Base-by-base conservation (phyloP, 2,113 vertebrate genomes). In the Pelusios castaneus region DNA sequence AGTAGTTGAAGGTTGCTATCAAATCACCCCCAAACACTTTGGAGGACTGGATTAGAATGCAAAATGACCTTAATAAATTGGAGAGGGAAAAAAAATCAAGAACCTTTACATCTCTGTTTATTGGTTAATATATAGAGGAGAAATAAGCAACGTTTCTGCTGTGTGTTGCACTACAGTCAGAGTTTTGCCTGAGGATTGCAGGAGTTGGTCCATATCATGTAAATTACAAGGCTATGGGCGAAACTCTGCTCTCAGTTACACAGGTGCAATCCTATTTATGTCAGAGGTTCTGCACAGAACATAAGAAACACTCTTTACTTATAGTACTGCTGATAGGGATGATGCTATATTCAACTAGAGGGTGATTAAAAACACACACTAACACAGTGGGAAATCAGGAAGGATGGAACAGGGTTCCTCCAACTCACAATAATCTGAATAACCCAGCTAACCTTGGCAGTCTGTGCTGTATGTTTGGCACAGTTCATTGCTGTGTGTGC, bases 211-310 rank as follows among this genome's bases (percentile, higher is more conserved):
- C 56, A 63, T 45, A 52, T 41, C 90, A 84, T 54, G 79, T 5
- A 83, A 87, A 76, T 92, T 19, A 51, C 38, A 47, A 85, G 86
- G 91, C 89, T 88, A 89, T 52, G 52, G 56, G 89, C 91, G 94
- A 97, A 94, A 95, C 90, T 87, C 92, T 49, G 25, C 82, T 95
- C 82, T 93, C 83, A 47, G 17, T 90, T 88, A 93, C 93, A 95
- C 3, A 75, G 56, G 60, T 79, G 85, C 91, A 89, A 87, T 82
- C 34, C 60, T 82, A 87, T 92, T 92, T 91, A 75, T 4, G 0
- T 91, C 91, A 92, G 78, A 94, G 93, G 76, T 43, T 75, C 43
- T 75, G 24, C 6, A 75, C 13, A 31, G 58, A 63, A 31, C 34
- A 67, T 34, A 67, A n/a, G 60, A n/a, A 67, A 67, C 60, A 21